Evolutionary conservation across 2,113 vertebrate genomes (phyloP).

Genomic region (Cavia aperea): DNA sequence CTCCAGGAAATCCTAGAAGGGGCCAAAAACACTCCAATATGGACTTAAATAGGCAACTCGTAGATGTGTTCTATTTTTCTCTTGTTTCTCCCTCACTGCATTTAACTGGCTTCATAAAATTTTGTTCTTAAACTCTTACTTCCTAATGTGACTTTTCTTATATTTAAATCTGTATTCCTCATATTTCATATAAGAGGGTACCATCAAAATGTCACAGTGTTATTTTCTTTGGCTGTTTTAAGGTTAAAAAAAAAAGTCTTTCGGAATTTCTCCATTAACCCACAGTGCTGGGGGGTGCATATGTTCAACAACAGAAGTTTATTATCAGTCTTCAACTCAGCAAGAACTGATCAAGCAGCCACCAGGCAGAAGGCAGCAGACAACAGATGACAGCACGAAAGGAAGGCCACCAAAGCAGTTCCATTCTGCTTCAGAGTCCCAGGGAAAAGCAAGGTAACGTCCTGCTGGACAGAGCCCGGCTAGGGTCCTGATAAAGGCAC

Average conservation of each 20-base stretch:
- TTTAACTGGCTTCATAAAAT: slow-evolving; percentile 36
- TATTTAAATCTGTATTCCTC: slow-evolving; percentile 26
- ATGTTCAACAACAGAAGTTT: slow-evolving; percentile 20
- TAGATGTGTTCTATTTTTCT: background rate
- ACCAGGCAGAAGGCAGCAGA: background rate
- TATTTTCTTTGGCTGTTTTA: background rate
- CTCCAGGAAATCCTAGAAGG: slow-evolving; percentile 63
- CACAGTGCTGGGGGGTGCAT: background rate
- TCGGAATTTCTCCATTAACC: slow-evolving; percentile 29
- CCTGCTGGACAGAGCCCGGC: background rate
- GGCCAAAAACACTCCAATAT: slow-evolving; percentile 13
- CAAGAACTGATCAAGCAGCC: background rate
- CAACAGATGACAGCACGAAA: background rate
- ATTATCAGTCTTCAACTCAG: background rate
- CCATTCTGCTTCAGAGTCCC: background rate
- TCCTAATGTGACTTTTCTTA: slow-evolving; percentile 27
- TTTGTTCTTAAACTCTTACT: slow-evolving; percentile 19
- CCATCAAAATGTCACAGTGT: background rate
- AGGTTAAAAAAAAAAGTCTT: background rate
- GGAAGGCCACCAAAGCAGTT: background rate
- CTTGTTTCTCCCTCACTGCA: background rate
- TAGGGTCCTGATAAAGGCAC: background rate
- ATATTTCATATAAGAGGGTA: slow-evolving; percentile 31
- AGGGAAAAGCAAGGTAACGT: background rate
- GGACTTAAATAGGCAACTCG: slow-evolving; percentile 29